Conservation (phyloP, 2,888 invertebrate species). For the Tenthredo notha region DNA sequence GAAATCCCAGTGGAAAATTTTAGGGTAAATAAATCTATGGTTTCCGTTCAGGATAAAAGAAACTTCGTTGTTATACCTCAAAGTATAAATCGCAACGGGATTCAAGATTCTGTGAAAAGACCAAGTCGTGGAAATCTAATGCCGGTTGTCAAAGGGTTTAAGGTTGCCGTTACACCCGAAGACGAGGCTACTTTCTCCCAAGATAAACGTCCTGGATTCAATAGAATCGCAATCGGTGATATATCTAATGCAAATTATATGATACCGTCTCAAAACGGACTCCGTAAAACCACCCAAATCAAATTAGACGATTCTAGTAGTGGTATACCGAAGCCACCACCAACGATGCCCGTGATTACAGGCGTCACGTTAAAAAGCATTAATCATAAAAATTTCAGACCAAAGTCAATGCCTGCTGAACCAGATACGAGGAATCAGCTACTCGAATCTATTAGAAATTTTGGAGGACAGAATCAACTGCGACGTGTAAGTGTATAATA, state of each 20-base stretch:
- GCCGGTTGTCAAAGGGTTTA: constrained; percentile 70
- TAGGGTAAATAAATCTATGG: not conserved
- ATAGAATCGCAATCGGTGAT: constrained; percentile 34
- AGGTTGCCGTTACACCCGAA: constrained; percentile 52
- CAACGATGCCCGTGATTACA: constrained; percentile 75
- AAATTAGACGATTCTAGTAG: not conserved
- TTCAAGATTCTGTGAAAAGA: not conserved
- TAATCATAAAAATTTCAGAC: constrained; percentile 66
- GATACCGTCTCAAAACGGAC: constrained; percentile 23
- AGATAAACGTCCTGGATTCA: not conserved
- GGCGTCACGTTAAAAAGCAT: constrained; percentile 74
- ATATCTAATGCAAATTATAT: constrained; percentile 47
- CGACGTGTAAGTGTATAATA: constrained; percentile 66
- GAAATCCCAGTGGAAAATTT: not conserved
- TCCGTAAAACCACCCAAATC: constrained; percentile 60
- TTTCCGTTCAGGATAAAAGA: constrained; percentile 3
- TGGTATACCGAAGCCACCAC: constrained; percentile 59
- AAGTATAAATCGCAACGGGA: not conserved
- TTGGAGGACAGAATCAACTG: constrained; percentile 79
- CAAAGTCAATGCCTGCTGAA: constrained; percentile 77
- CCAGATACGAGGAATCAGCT: constrained; percentile 85
- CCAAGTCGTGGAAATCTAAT: constrained; percentile 47
- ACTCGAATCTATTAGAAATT: constrained; percentile 86
- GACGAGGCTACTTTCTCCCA: constrained; percentile 1
- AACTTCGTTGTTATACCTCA: not conserved